Evolutionary conservation across 2,797 vertebrate genomes (phyloP).

Genomic region (Esox lucius): DNA sequence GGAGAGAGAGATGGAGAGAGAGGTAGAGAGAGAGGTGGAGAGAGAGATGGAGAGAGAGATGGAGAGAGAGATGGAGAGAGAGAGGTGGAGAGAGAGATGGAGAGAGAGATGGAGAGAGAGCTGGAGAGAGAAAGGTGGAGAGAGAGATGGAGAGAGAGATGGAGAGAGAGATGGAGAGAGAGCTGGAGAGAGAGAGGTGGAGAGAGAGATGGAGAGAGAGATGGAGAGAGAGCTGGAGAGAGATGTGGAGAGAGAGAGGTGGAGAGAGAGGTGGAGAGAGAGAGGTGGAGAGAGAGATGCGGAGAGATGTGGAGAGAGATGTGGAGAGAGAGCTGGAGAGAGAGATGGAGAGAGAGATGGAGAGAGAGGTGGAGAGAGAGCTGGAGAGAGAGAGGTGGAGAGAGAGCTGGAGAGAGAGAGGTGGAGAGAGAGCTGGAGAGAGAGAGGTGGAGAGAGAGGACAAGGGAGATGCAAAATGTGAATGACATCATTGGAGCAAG

Average conservation of each 20-base stretch:
- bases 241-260: neutral
- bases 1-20: neutral
- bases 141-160: neutral
- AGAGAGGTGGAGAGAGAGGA: neutral
- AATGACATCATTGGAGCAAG: constrained; percentile 7
- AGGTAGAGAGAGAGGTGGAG: neutral
- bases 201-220: too few species aligned
- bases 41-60: neutral
- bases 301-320: too few species aligned
- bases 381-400: neutral
- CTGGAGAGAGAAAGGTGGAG: neutral
- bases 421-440: neutral
- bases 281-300: neutral
- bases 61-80: neutral
- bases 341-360: neutral
- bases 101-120: neutral
- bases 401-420: neutral
- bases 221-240: neutral
- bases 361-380: neutral
- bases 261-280: neutral
- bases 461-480: neutral
- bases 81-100: neutral
- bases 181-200: too few species aligned
- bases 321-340: too few species aligned
- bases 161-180: neutral